Evolutionary conservation across 2,797 vertebrate species (phyloP).

Genomic region (Esox masquinongy): DNA sequence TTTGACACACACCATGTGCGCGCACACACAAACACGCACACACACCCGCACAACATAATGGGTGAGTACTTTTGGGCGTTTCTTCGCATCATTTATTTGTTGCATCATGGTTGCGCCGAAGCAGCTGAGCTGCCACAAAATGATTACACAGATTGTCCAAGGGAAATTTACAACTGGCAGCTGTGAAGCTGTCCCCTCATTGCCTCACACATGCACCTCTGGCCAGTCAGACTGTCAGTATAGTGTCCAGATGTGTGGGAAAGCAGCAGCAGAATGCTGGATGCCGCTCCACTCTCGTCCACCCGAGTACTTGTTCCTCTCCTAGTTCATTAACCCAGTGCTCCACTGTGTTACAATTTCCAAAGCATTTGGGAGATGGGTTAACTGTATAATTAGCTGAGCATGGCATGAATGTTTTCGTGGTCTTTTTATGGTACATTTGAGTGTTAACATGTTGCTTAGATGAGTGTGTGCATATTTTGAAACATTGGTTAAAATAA

Average conservation of each 20-base stretch:
- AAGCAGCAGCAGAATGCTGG: constrained; percentile 36
- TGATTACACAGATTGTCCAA: constrained; percentile 50
- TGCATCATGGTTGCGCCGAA: constrained; percentile 35
- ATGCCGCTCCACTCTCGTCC: constrained; percentile 47
- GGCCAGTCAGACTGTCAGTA: constrained; percentile 52
- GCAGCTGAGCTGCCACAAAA: constrained; percentile 58
- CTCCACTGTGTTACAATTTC: neutral
- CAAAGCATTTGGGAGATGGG: neutral
- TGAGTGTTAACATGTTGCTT: neutral
- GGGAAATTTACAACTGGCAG: constrained; percentile 49
- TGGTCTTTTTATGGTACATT: neutral
- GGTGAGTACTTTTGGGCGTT: constrained; percentile 43
- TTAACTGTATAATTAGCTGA: neutral
- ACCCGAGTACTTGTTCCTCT: constrained; percentile 45
- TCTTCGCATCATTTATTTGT: constrained; percentile 25
- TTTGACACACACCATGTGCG: constrained; percentile 4
- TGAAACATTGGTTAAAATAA: neutral
- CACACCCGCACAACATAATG: constrained; percentile 14
- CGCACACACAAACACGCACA: constrained; percentile 4
- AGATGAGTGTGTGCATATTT: neutral
- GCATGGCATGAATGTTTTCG: neutral
- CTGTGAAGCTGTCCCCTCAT: constrained; percentile 52
- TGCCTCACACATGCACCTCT: constrained; percentile 26
- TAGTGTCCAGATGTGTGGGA: constrained; percentile 67
- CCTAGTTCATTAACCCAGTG: constrained; percentile 11